Conservation (phyloP, 2,113 vertebrate genomes). For the Daphoenositta chrysoptera region DNA sequence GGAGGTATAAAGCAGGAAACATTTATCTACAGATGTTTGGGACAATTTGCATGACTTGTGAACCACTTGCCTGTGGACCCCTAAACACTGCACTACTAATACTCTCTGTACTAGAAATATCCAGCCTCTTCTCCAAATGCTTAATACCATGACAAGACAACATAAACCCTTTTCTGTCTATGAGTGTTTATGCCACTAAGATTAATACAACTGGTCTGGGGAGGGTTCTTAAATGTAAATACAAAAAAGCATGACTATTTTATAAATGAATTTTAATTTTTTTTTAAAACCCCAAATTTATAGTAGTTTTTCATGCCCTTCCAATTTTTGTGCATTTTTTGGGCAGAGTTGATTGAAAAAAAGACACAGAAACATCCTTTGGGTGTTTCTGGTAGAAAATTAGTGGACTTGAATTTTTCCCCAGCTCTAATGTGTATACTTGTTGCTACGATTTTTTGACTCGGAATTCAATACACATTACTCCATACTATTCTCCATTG, state of each 20-base stretch:
- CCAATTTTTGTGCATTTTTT: background rate
- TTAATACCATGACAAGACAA: background rate
- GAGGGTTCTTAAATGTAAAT: background rate
- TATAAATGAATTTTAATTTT: background rate
- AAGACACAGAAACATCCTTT: background rate
- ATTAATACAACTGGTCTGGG: background rate
- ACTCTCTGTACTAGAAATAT: background rate
- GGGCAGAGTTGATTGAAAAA: background rate
- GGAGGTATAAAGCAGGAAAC: background rate
- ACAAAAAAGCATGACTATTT: background rate
- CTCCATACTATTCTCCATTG: background rate
- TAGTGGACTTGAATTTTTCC: background rate
- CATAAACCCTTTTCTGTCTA: background rate
- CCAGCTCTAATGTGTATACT: background rate
- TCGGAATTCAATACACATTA: background rate
- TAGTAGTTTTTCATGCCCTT: background rate
- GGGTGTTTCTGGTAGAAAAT: background rate
- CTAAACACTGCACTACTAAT: background rate
- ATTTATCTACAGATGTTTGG: background rate
- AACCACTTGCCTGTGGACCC: background rate
- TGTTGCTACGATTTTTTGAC: background rate
- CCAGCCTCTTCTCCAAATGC: background rate
- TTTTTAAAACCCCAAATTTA: background rate
- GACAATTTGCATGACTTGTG: accelerated
- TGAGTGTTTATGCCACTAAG: background rate